These are phyloP conservation scores for Xestoiulus laeticollis DNA, from an alignment of 2,888 invertebrate genomes.

Conservation along the genomic window DNA sequence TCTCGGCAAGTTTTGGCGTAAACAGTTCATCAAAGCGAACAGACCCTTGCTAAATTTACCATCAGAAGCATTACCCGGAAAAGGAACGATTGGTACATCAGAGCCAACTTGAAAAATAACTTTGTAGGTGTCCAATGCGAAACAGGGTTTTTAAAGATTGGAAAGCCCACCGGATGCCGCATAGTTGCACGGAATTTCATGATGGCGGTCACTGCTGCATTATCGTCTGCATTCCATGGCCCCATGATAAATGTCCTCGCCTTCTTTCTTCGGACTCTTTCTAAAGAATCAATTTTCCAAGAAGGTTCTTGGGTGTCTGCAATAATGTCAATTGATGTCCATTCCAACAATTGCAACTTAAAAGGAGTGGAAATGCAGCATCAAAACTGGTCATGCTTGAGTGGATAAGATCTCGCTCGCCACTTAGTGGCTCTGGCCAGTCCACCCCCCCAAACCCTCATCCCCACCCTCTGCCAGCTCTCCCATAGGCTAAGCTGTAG, in stretches of 20 bases:
- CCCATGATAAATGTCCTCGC: conserved; percentile 36
- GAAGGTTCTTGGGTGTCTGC: conserved; percentile 48
- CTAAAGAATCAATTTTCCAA: conserved; percentile 50
- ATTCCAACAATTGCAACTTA: conserved; percentile 50
- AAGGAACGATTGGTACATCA: not conserved
- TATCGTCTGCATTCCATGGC: conserved; percentile 18
- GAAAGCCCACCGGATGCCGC: not conserved
- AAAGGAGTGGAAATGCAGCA: conserved; percentile 49
- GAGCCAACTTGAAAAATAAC: not conserved
- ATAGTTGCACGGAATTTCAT: not conserved
- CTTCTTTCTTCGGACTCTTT: not conserved
- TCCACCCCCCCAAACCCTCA: not conserved
- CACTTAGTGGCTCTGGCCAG: conserved; percentile 34
- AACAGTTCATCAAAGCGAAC: too few relatives aligned
- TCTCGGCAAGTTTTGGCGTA: too few relatives aligned
- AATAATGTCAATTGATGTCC: conserved; percentile 50
- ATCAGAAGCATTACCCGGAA: not conserved
- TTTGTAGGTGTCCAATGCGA: not conserved
- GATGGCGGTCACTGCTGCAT: conserved; percentile 15
- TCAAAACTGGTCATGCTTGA: conserved; percentile 47
- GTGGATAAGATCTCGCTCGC: conserved; percentile 45
- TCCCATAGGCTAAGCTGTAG: not conserved
- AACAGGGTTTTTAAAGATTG: too few relatives aligned
- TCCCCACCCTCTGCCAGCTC: too few relatives aligned
- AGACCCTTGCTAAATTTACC: too few relatives aligned